Conservation (phyloP, 2,888 invertebrate species). For the Cataglyphis albicans region DNA sequence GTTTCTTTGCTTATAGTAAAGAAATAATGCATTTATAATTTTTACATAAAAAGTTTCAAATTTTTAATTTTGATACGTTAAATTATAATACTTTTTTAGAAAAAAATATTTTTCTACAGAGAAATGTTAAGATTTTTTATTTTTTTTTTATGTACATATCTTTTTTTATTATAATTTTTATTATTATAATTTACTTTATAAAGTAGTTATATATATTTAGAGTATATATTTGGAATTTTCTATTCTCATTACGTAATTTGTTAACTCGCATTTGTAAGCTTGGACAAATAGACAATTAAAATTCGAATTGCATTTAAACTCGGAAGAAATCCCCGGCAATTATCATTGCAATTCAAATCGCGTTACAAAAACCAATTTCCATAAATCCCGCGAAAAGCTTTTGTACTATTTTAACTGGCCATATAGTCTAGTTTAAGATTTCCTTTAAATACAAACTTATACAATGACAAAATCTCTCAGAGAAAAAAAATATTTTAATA, state of each 20-base stretch:
- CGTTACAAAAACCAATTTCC: constrained; percentile 35
- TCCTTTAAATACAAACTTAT: not conserved
- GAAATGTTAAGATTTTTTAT: not conserved
- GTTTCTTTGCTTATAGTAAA: not conserved
- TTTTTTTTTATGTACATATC: not conserved
- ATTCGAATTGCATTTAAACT: constrained; percentile 28
- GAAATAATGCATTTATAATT: not conserved
- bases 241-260: not conserved
- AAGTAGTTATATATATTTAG: not conserved
- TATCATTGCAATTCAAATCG: constrained; percentile 51
- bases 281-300: constrained; percentile 24
- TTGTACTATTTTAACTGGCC: constrained; percentile 22
- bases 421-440: constrained; percentile 1
- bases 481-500: not conserved
- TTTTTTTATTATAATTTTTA: not conserved
- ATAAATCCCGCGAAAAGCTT: constrained; percentile 29
- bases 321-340: constrained; percentile 18
- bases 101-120: not conserved
- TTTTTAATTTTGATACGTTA: not conserved
- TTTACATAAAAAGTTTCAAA: not conserved
- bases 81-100: not conserved
- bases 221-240: not conserved
- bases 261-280: constrained; percentile 18
- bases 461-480: not conserved
- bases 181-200: not conserved